Evolutionary conservation across 1,140 invertebrate genomes (phyloP).

Genomic region (Drosophila obscura): DNA sequence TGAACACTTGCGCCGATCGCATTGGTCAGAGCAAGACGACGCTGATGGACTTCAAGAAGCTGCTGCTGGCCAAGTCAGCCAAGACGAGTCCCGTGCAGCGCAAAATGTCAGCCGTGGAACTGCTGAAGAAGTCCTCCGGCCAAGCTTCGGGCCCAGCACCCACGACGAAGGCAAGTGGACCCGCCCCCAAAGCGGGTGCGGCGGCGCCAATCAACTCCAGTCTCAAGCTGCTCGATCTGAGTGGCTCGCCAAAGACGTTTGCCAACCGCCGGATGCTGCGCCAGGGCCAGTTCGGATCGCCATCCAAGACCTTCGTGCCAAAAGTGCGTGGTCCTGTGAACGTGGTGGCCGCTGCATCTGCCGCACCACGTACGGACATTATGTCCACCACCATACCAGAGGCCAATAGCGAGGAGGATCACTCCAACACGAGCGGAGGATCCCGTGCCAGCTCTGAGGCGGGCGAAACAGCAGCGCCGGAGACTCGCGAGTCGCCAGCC

Average conservation of each 20-base stretch:
- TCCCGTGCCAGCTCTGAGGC: slow-evolving; percentile 54
- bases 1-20: slow-evolving; percentile 86
- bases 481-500: no score
- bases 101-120: slow-evolving; percentile 92
- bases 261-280: slow-evolving; percentile 86
- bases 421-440: slow-evolving; percentile 68
- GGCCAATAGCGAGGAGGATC: slow-evolving; percentile 89
- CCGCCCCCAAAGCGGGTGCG: slow-evolving; percentile 16
- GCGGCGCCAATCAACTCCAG: slow-evolving; percentile 74
- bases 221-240: slow-evolving; percentile 85
- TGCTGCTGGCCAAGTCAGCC: slow-evolving; percentile 87
- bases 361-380: slow-evolving; percentile 90
- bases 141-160: slow-evolving; percentile 4
- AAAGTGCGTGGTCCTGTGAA: slow-evolving; percentile 85
- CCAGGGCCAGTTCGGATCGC: slow-evolving; percentile 84
- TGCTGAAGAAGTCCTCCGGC: slow-evolving; percentile 87
- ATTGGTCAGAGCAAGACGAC: slow-evolving; percentile 88
- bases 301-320: slow-evolving; percentile 86
- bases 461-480: slow-evolving; percentile 12
- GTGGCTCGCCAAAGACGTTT: slow-evolving; percentile 88
- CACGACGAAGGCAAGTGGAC: not conserved
- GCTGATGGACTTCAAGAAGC: slow-evolving; percentile 91
- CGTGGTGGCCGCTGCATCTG: slow-evolving; percentile 88
- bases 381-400: slow-evolving; percentile 94
- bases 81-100: slow-evolving; percentile 84